phyloP scores from a whole-genome alignment of 2,797 vertebrate genomes.

The Micropoecilia bifurca region DNA sequence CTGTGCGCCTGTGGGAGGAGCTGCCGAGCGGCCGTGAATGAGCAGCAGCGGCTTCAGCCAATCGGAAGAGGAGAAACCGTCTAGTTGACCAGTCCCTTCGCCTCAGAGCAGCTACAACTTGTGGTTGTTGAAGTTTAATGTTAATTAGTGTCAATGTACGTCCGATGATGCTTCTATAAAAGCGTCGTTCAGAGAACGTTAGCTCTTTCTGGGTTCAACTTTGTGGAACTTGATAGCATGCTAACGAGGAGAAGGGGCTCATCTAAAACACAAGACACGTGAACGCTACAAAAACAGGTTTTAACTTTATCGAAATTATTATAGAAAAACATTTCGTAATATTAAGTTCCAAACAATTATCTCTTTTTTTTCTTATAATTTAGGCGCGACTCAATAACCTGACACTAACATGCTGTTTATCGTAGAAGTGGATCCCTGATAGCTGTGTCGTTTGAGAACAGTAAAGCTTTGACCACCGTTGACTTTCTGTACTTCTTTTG shows the following conservation, averaged over 20 bases:
- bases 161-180: not conserved
- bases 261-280: not conserved
- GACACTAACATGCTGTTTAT: not conserved
- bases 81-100: slow-evolving; percentile 41
- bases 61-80: slow-evolving; percentile 31
- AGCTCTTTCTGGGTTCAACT: not conserved
- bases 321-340: not conserved
- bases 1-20: slow-evolving; percentile 76
- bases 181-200: not conserved
- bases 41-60: slow-evolving; percentile 66
- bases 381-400: not conserved
- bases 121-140: not conserved
- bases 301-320: not conserved
- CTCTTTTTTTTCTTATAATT: not conserved
- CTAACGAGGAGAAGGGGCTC: not conserved
- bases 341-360: not conserved
- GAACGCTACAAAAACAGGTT: not conserved
- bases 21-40: slow-evolving; percentile 61
- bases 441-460: not conserved
- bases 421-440: too few species aligned
- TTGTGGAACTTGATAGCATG: not conserved
- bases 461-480: too few species aligned
- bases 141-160: too few species aligned
- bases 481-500: not conserved
- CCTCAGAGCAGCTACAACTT: slow-evolving; percentile 35